Percentiles rank a stretch among this genome's conserved stretches.
Conservation (phyloP, 1,140 invertebrate species). For the Philotrypesis tridentata region DNA sequence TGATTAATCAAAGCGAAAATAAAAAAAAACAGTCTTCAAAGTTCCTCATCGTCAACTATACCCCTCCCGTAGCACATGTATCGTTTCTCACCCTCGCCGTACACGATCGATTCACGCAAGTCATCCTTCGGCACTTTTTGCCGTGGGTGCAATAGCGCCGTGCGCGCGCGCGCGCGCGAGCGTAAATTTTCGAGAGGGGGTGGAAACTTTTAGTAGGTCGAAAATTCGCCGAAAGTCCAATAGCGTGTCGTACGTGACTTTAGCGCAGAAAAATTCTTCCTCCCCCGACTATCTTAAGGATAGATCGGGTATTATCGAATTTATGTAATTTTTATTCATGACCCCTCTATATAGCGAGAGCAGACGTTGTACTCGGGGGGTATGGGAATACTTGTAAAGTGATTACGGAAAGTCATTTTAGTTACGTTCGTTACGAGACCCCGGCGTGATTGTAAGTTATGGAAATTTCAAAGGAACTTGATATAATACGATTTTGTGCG, state of each 20-base stretch:
- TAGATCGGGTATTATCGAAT: neutral
- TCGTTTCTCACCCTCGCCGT: constrained; percentile 16
- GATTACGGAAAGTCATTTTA: neutral
- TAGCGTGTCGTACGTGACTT: neutral
- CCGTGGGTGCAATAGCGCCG: constrained; percentile 7
- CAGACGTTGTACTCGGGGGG: neutral
- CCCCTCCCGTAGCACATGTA: neutral
- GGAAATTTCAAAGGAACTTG: neutral
- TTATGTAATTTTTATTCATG: constrained; percentile 23
- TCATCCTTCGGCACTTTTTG: constrained; percentile 32
- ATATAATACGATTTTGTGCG: neutral
- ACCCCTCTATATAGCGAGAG: neutral
- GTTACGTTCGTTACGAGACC: neutral
- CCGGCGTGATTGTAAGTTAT: neutral
- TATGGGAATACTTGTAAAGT: neutral
- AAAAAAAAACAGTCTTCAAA: constrained; percentile 5
- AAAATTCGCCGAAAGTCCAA: constrained; percentile 5
- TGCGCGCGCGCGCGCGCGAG: neutral
- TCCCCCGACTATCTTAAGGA: neutral
- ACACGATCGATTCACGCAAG: constrained; percentile 22
- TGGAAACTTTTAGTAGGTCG: constrained; percentile 31
- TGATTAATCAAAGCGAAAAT: constrained; percentile 9
- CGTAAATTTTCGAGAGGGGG: neutral
- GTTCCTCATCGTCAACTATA: neutral
- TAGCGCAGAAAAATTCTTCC: neutral